Evolutionary conservation across 2,113 vertebrate species (phyloP), one percentile per base, ranked within the genome.

Genomic region (Agapornis roseicollis): DNA sequence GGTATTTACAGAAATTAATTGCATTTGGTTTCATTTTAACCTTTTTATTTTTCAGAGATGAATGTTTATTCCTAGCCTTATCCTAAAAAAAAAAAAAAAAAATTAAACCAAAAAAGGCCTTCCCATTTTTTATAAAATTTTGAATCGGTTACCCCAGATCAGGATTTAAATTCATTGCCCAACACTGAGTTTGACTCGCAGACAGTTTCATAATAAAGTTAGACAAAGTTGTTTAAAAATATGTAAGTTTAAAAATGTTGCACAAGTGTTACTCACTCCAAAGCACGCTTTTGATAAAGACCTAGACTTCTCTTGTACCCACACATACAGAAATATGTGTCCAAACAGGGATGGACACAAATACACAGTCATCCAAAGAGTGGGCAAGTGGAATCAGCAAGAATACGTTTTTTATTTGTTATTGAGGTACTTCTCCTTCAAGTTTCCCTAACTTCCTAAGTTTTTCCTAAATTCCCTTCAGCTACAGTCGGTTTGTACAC

Each of bases 1-100:
- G 41, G 10, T 58, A 68, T 92, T 95, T 89, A 94, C n/a, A 58
- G 52, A 78, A 92, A 90, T 71, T 85, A 80, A 79, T 68, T 79
- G 10, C 42, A 72, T 93, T 84, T 85, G 22, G 6, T 63, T 91
- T 94, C 88, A 86, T 81, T 95, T 93, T 20, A 80, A 84, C 68
- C 5, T 47, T 88, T 52, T 73, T 63, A 27, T 89, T 95, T 89
- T 90, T 84, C 44, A 58, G n/a, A 44, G 74, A 52, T 55, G 9
- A 78, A 66, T 79, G 29, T 44, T 92, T 81, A 74, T 83, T 92
- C 74, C 79, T 92, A 74, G 14, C 5, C 93, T 70, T 71, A 76
- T 39, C 66, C 44, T 33, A 46, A 84, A 71, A 71, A 14, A 86
- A 77, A 80, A 47, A 49, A 60, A 74, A 56, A 17, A 64, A 68